These are phyloP conservation scores for Leptopilina syphax DNA, from an alignment of 2,888 invertebrate genomes.

Conservation along the genomic window DNA sequence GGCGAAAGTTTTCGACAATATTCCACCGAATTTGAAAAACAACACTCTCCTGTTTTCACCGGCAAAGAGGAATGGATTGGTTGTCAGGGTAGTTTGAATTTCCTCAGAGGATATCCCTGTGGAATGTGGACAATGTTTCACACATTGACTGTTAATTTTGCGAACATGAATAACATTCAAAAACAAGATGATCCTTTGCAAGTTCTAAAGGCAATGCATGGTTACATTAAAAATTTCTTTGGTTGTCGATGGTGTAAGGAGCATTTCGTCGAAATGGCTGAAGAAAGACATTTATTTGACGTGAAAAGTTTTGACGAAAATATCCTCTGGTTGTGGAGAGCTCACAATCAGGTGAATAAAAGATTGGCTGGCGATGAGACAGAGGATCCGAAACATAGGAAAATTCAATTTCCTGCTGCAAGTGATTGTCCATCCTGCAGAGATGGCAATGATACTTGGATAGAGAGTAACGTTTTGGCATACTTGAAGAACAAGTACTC, in stretches of 20 bases:
- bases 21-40: slow-evolving; percentile 79
- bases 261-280: slow-evolving; percentile 93
- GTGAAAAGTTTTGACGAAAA: slow-evolving; percentile 85
- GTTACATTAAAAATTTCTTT: slow-evolving; percentile 94
- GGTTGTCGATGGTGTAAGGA: slow-evolving; percentile 93
- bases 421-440: slow-evolving; percentile 85
- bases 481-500: slow-evolving; percentile 81
- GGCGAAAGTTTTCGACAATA: slow-evolving; percentile 78
- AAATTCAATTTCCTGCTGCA: slow-evolving; percentile 90
- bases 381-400: slow-evolving; percentile 94
- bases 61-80: slow-evolving; percentile 82
- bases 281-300: slow-evolving; percentile 83
- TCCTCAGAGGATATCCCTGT: slow-evolving; percentile 93
- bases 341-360: slow-evolving; percentile 95
- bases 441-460: slow-evolving; percentile 80
- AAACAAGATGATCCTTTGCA: slow-evolving; percentile 79
- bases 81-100: slow-evolving; percentile 88
- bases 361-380: slow-evolving; percentile 90
- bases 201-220: slow-evolving; percentile 89
- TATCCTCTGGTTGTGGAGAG: slow-evolving; percentile 95
- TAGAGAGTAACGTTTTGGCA: slow-evolving; percentile 81
- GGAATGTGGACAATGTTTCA: slow-evolving; percentile 97
- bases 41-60: slow-evolving; percentile 79
- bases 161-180: slow-evolving; percentile 52
- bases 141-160: slow-evolving; percentile 87